Evolutionary conservation across 2,113 vertebrate genomes (phyloP).

Genomic region (Seriola rivoliana): DNA sequence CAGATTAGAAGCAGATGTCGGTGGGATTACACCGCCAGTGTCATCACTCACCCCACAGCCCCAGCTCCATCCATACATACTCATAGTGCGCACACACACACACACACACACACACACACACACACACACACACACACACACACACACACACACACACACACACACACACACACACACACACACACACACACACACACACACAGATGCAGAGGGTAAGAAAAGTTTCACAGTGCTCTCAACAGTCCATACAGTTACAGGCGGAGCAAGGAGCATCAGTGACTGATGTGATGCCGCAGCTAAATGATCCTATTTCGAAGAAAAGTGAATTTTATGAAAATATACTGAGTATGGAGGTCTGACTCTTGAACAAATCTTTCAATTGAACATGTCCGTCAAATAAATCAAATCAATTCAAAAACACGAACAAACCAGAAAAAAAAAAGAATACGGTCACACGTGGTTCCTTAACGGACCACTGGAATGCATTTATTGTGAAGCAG

Average conservation of each 20-base stretch:
- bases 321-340: slow-evolving; percentile 22
- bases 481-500: slow-evolving; percentile 50
- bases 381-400: slow-evolving; percentile 38
- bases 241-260: slow-evolving; percentile 13
- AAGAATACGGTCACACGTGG: neutral
- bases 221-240: slow-evolving; percentile 32
- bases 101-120: slow-evolving; percentile 17
- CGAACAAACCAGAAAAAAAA: slow-evolving; percentile 22
- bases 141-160: slow-evolving; percentile 14
- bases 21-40: slow-evolving; percentile 79
- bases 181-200: slow-evolving; percentile 15
- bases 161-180: slow-evolving; percentile 18
- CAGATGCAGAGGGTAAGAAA: slow-evolving; percentile 14
- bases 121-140: slow-evolving; percentile 13
- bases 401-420: slow-evolving; percentile 40
- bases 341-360: slow-evolving; percentile 8
- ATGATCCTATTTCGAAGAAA: slow-evolving; percentile 27
- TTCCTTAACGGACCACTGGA: slow-evolving; percentile 26
- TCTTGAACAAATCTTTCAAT: slow-evolving; percentile 27
- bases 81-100: slow-evolving; percentile 21
- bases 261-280: slow-evolving; percentile 25
- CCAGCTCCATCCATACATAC: slow-evolving; percentile 60
- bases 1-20: slow-evolving; percentile 87
- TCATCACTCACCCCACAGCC: slow-evolving; percentile 83
- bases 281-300: slow-evolving; percentile 28